phyloP scores from a whole-genome alignment of 2,113 vertebrate species.

The Pelecanoides urinatrix region DNA sequence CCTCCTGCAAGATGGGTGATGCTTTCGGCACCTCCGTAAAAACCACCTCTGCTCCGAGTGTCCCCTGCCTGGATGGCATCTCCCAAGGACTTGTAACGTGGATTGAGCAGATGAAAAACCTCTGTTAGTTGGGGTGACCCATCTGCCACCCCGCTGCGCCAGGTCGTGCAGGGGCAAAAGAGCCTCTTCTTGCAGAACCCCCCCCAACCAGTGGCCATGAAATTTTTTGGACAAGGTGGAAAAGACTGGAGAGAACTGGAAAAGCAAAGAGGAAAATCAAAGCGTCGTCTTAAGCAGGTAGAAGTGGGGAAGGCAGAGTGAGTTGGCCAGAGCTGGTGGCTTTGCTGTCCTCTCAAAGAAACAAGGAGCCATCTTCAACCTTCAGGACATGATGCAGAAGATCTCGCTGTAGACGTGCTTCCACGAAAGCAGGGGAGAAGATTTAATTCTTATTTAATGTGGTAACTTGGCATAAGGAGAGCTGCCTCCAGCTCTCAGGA shows the following conservation, averaged over 20 bases:
- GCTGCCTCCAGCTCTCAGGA: background rate
- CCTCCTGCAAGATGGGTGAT: background rate
- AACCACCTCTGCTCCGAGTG: background rate
- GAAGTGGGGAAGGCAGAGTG: background rate
- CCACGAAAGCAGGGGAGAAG: background rate
- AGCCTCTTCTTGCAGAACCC: background rate
- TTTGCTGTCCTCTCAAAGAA: background rate
- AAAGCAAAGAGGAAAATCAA: background rate
- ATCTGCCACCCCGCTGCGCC: fast-evolving
- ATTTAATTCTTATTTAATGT: background rate
- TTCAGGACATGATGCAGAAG: background rate
- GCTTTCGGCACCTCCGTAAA: background rate
- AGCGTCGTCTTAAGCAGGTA: background rate
- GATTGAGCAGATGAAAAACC: background rate
- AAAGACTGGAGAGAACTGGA: background rate
- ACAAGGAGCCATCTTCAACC: background rate
- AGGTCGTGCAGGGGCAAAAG: background rate
- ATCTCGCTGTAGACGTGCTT: background rate
- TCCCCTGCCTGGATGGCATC: background rate
- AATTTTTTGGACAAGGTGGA: background rate
- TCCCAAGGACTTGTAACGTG: background rate
- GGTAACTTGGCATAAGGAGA: background rate
- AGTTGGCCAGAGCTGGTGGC: background rate
- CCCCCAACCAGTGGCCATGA: background rate
- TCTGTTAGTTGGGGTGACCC: background rate